Conservation (phyloP, 2,797 vertebrate genomes). For the Centroberyx gerrardi region DNA sequence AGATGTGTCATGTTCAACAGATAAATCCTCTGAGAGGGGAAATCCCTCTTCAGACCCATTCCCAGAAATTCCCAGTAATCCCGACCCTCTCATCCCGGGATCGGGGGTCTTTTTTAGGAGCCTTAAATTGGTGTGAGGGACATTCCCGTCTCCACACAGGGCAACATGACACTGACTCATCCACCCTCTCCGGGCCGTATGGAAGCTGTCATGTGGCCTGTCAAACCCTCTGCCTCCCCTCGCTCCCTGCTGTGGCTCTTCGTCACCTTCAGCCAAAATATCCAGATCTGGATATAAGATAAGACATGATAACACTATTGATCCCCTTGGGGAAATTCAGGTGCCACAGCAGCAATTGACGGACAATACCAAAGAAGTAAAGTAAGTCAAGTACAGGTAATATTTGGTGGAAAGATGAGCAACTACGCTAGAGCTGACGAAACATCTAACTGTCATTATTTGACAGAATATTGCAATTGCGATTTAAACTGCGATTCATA, state of each 20-base stretch:
- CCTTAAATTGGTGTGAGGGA: conserved; percentile 49
- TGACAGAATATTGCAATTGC: too few relatives aligned
- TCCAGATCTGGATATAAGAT: neutral
- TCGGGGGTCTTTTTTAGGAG: conserved; percentile 53
- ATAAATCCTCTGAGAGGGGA: neutral
- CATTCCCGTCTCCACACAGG: conserved; percentile 46
- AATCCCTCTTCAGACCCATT: conserved; percentile 1
- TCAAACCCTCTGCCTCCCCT: neutral
- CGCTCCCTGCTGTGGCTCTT: conserved; percentile 17
- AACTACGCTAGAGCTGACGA: too few relatives aligned
- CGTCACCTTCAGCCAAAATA: neutral
- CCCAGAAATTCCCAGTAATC: conserved; percentile 30
- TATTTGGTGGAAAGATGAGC: too few relatives aligned
- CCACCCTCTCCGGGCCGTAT: conserved; percentile 28
- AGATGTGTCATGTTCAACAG: neutral
- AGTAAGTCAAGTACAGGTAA: too few relatives aligned
- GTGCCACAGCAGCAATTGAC: too few relatives aligned
- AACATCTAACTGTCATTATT: too few relatives aligned
- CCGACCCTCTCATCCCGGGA: conserved; percentile 3
- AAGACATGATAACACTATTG: too few relatives aligned
- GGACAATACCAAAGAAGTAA: too few relatives aligned
- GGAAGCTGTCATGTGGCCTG: conserved; percentile 21
- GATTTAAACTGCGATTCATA: too few relatives aligned
- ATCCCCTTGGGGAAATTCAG: too few relatives aligned
- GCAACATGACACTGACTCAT: conserved; percentile 61